Percentiles rank a stretch among this genome's conserved stretches.
Conservation (phyloP, 2,113 vertebrate species). For the Heptranchias perlo region DNA sequence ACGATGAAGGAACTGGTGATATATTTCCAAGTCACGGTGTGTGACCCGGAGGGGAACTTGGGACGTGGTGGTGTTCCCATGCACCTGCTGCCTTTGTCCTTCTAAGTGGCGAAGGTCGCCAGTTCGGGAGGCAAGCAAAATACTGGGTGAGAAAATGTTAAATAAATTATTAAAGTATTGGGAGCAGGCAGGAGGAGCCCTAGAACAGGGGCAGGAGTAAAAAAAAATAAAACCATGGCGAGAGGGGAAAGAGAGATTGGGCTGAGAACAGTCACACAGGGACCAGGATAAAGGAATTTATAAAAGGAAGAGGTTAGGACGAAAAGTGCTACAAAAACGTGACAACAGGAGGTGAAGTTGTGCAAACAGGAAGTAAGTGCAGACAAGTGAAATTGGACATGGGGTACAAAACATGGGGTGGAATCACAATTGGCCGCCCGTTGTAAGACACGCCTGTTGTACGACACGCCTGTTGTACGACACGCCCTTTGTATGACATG, state of each 20-base stretch:
- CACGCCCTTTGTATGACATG: no score
- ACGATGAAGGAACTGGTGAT: no score
- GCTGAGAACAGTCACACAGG: no score
- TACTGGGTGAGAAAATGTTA: background rate
- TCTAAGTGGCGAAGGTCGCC: background rate
- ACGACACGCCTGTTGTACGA: no score
- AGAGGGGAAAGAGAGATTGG: background rate
- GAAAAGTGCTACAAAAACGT: background rate
- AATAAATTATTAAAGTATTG: background rate
- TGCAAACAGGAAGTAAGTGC: background rate
- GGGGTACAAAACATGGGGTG: background rate
- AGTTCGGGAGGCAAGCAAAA: background rate
- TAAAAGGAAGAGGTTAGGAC: background rate
- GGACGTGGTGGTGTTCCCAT: background rate
- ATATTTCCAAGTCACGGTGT: no score
- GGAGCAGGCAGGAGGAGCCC: background rate
- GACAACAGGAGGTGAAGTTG: background rate
- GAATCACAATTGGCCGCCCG: background rate
- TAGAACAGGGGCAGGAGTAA: background rate
- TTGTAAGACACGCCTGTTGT: background rate
- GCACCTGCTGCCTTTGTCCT: background rate
- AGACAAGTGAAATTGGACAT: background rate
- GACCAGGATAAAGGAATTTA: background rate
- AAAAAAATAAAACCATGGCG: fast-evolving
- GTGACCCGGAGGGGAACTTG: background rate